Conservation (phyloP, 2,797 vertebrate genomes). For the Cossypha dichroa region DNA sequence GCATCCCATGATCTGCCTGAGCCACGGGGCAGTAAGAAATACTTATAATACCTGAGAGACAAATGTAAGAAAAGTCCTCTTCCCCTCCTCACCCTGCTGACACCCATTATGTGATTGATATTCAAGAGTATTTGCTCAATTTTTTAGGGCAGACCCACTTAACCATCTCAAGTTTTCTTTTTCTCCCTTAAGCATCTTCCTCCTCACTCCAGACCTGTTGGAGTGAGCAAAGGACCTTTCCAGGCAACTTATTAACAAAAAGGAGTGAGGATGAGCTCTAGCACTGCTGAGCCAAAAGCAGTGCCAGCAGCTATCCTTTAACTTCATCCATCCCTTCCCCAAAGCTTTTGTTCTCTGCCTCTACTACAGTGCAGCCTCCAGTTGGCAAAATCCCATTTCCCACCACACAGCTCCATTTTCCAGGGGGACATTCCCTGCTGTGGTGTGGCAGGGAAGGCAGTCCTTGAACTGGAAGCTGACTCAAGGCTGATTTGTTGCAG, state of each 20-base stretch:
- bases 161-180: background rate
- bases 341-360: background rate
- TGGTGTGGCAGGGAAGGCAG: background rate
- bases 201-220: background rate
- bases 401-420: background rate
- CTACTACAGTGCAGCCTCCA: background rate
- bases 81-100: background rate
- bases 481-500: background rate
- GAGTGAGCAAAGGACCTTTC: background rate
- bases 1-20: background rate
- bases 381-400: background rate
- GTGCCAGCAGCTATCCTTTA: background rate
- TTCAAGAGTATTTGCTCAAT: background rate
- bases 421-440: background rate
- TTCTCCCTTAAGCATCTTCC: background rate
- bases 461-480: background rate
- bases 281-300: background rate
- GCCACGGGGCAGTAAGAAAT: background rate
- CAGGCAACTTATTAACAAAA: background rate
- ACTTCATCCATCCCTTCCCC: background rate
- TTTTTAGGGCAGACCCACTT: background rate
- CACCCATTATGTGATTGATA: accelerated
- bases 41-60: background rate
- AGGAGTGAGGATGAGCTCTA: background rate
- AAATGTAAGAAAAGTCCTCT: background rate